phyloP scores from a whole-genome alignment of 2,113 vertebrate species.

The Meleagris gallopavo region DNA sequence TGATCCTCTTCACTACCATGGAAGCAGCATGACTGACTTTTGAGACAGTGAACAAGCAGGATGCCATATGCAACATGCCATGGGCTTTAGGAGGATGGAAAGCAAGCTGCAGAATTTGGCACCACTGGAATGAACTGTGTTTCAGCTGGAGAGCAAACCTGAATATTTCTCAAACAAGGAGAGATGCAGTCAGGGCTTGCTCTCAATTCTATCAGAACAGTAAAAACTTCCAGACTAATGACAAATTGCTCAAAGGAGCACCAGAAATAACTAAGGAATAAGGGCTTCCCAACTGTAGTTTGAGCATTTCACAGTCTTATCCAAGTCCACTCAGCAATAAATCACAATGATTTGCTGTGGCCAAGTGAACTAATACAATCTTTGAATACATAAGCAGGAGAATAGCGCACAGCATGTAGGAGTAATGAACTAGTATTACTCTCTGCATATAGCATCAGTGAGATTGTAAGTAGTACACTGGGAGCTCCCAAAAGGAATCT shows the following conservation, averaged over 20 bases:
- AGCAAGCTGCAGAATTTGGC: conserved; percentile 13
- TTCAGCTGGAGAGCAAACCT: conserved; percentile 21
- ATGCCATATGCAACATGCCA: neutral
- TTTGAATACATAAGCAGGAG: conserved; percentile 1
- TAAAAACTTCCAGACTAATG: conserved; percentile 27
- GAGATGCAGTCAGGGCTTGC: neutral
- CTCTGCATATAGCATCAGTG: conserved; percentile 17
- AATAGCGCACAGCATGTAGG: neutral
- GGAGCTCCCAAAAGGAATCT: conserved; percentile 27
- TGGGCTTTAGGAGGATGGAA: neutral
- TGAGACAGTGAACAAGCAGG: neutral
- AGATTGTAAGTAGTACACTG: neutral
- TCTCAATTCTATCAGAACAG: neutral
- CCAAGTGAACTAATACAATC: neutral
- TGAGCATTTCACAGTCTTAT: neutral
- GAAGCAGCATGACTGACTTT: neutral
- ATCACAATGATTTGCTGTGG: neutral
- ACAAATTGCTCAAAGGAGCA: conserved; percentile 22
- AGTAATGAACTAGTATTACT: conserved; percentile 16
- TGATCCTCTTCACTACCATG: neutral
- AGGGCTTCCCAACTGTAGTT: neutral
- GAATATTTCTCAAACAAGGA: neutral
- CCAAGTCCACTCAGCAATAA: conserved; percentile 28
- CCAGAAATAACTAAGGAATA: neutral
- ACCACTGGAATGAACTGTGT: neutral